Percentiles rank a stretch among this genome's conserved stretches.
phyloP scores from a whole-genome alignment of 2,888 invertebrate genomes.

The Aporophyla nigra region DNA sequence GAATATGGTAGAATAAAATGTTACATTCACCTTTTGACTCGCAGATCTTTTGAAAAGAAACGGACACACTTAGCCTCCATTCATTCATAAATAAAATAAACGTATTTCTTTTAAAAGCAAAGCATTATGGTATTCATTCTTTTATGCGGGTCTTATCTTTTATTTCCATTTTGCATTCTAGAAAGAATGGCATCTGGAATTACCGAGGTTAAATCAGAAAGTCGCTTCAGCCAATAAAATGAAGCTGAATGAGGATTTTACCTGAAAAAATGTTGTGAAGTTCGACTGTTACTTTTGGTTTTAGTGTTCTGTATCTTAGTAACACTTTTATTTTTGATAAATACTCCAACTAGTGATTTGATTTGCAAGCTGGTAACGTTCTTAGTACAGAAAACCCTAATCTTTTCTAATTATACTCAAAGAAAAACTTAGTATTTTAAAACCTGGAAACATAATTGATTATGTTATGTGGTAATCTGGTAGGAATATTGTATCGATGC shows the following conservation, averaged over 20 bases:
- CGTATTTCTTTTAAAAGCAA: constrained; percentile 59
- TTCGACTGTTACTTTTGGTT: constrained; percentile 5
- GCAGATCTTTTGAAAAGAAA: constrained; percentile 46
- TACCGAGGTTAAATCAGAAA: constrained; percentile 48
- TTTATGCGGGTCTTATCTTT: constrained; percentile 61
- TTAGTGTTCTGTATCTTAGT: constrained; percentile 34
- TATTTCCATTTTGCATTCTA: constrained; percentile 66
- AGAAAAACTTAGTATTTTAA: neutral
- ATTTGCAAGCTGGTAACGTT: neutral
- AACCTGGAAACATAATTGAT: neutral
- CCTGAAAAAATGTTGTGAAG: constrained; percentile 26
- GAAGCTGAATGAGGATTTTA: constrained; percentile 39
- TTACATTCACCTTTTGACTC: constrained; percentile 52
- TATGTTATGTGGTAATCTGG: too few species aligned
- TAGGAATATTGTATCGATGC: neutral
- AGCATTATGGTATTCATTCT: constrained; percentile 55
- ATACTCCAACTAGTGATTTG: neutral
- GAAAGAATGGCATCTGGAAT: constrained; percentile 61
- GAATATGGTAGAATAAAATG: constrained; percentile 45
- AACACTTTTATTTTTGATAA: neutral
- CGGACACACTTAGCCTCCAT: constrained; percentile 50
- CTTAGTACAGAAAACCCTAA: neutral
- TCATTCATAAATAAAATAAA: constrained; percentile 58
- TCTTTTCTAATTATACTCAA: neutral
- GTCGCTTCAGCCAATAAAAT: constrained; percentile 59